Percentiles rank a stretch among this genome's conserved stretches.
Evolutionary conservation across 2,113 vertebrate species (phyloP).

Genomic region (Amblyornis subalaris): DNA sequence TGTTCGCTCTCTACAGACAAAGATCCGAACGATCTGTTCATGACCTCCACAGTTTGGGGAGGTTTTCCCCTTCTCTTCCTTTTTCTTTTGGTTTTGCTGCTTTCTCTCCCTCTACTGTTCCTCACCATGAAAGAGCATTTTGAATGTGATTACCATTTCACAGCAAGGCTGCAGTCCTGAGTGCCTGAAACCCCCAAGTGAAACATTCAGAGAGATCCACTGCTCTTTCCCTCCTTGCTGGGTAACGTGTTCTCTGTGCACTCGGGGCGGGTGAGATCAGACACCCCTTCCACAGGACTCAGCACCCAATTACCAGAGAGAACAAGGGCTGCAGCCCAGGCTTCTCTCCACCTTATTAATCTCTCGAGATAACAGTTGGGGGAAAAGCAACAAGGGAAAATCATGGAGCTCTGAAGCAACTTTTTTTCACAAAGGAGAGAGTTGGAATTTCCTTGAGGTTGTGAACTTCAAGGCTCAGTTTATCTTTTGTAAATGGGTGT

Average conservation of each 20-base stretch:
- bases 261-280: neutral
- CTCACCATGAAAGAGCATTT: neutral
- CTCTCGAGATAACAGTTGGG: neutral
- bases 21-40: neutral
- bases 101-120: neutral
- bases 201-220: neutral
- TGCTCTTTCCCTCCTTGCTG: neutral
- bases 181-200: neutral
- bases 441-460: neutral
- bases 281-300: neutral
- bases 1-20: neutral
- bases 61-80: neutral
- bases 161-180: neutral
- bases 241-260: neutral
- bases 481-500: neutral
- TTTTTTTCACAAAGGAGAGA: neutral
- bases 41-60: neutral
- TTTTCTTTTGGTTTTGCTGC: neutral
- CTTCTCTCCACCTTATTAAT: neutral
- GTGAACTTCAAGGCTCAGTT: neutral
- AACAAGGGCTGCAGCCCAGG: neutral
- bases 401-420: neutral
- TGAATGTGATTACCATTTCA: neutral
- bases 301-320: neutral
- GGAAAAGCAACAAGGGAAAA: neutral